Evolutionary conservation across 2,113 vertebrate genomes (phyloP).

Genomic region (Reinhardtius hippoglossoides): DNA sequence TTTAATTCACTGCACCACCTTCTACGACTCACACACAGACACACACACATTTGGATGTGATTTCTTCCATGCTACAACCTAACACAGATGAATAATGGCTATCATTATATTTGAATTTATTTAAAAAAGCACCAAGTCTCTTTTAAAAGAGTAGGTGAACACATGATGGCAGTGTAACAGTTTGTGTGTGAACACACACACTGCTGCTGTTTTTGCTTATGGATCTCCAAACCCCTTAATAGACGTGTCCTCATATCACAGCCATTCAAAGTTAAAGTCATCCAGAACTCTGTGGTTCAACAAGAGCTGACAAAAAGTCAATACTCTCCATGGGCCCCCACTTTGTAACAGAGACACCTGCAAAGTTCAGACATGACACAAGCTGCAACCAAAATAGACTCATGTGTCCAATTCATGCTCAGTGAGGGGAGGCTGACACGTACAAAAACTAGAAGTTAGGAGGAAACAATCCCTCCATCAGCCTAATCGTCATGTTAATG

Average conservation of each 20-base stretch:
- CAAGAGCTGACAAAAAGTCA: slow-evolving; percentile 54
- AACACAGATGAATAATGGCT: no score
- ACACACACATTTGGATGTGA: no score
- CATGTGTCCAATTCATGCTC: slow-evolving; percentile 8
- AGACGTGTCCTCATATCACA: slow-evolving; percentile 29
- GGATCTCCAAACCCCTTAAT: no score
- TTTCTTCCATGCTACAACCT: no score
- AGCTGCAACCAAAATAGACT: slow-evolving; percentile 24
- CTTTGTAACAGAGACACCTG: slow-evolving; percentile 38
- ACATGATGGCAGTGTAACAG: no score
- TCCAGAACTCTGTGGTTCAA: slow-evolving; percentile 22
- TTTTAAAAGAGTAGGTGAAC: no score
- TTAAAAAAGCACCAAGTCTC: no score
- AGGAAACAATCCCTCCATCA: neutral
- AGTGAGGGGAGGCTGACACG: neutral
- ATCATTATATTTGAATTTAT: no score
- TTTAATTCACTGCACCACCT: no score
- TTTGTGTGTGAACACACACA: no score
- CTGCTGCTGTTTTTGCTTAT: no score
- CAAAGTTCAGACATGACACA: slow-evolving; percentile 27
- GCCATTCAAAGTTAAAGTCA: slow-evolving; percentile 25
- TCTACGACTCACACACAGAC: no score
- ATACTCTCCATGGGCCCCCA: slow-evolving; percentile 37
- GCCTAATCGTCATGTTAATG: neutral
- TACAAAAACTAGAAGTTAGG: neutral